Conservation (phyloP, 2,113 vertebrate species). For the Drymodes brunneopygia region DNA sequence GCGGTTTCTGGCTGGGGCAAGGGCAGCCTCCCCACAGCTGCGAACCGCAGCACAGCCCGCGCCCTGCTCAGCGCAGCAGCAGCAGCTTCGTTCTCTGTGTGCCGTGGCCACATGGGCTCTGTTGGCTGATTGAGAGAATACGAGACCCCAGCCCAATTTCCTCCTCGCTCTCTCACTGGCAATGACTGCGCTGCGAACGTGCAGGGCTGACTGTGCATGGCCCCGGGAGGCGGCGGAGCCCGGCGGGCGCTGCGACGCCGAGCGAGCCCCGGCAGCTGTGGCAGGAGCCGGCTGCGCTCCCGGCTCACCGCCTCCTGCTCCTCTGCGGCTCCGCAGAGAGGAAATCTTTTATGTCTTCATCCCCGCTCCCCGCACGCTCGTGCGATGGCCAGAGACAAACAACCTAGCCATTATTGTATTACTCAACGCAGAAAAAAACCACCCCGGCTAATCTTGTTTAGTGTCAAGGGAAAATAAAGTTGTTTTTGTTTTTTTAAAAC, state of each 20-base stretch:
- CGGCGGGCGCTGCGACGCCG: neutral
- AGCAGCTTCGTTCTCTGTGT: neutral
- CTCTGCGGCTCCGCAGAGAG: accelerated
- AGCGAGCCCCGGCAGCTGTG: neutral
- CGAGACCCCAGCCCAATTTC: accelerated
- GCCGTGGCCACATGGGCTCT: neutral
- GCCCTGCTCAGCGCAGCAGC: neutral
- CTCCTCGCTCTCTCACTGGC: accelerated
- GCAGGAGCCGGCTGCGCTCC: neutral
- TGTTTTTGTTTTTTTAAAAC: conserved; percentile 39
- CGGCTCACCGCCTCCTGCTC: neutral
- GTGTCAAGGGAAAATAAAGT: conserved; percentile 50
- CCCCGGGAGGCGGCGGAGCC: neutral
- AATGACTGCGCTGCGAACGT: accelerated
- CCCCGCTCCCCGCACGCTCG: neutral
- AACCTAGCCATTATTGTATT: conserved; percentile 21
- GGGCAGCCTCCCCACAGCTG: neutral
- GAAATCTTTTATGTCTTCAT: neutral
- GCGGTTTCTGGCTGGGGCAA: neutral
- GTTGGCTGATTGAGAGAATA: accelerated
- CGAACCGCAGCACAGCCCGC: accelerated
- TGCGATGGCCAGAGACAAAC: neutral
- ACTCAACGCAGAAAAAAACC: neutral
- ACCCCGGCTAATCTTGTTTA: conserved; percentile 24
- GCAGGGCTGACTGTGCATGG: accelerated